phyloP scores from a whole-genome alignment of 2,113 vertebrate genomes.

The Ammospiza nelsoni region DNA sequence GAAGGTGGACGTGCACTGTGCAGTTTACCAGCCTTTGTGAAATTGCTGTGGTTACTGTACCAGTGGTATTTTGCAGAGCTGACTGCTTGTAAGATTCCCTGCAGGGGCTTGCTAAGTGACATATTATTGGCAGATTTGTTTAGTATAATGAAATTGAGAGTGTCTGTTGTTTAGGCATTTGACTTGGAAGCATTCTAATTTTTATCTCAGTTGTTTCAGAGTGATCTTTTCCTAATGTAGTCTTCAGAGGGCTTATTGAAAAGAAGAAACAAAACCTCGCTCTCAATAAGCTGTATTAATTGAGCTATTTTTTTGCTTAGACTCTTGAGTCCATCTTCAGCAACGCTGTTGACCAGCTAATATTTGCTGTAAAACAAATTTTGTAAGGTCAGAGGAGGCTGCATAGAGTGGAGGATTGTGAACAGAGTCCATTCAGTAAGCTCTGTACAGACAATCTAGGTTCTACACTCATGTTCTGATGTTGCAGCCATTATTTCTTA shows the following conservation, averaged over 20 bases:
- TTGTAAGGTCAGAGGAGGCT: not conserved
- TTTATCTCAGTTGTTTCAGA: not conserved
- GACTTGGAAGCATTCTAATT: not conserved
- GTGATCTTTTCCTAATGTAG: not conserved
- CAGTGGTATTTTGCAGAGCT: not conserved
- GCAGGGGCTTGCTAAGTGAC: not conserved
- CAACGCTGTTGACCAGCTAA: not conserved
- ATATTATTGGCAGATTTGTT: not conserved
- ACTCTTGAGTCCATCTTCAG: not conserved
- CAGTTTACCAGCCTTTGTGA: not conserved
- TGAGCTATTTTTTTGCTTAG: not conserved
- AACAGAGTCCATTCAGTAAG: not conserved
- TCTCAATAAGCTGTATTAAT: not conserved
- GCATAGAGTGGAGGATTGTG: not conserved
- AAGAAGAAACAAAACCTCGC: not conserved
- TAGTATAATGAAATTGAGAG: not conserved
- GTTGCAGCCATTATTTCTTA: not conserved
- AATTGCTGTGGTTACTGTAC: not conserved
- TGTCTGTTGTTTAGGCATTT: not conserved
- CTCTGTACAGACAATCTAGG: not conserved
- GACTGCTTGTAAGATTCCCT: not conserved
- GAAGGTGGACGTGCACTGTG: rapidly evolving
- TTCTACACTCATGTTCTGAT: not conserved
- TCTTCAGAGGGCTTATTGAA: not conserved
- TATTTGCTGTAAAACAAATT: not conserved